A percentile compares a stretch with the other conserved stretches of the same genome.
Conservation (phyloP, 2,113 vertebrate genomes). For the Sinocyclocheilus maitianheensis region DNA sequence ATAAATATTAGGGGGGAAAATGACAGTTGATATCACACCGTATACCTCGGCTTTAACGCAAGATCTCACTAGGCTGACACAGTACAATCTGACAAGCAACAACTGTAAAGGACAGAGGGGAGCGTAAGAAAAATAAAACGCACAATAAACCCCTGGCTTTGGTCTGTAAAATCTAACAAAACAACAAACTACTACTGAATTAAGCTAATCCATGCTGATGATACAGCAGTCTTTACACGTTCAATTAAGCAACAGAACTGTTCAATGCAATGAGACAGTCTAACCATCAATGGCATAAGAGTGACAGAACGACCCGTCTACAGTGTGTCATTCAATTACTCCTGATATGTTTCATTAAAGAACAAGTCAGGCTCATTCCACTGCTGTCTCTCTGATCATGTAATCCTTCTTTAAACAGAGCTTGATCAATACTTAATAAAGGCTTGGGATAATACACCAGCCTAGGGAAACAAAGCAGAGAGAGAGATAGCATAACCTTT, state of each 20-base stretch:
- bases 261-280: not conserved
- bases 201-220: slow-evolving; percentile 57
- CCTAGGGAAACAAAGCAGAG: slow-evolving; percentile 15
- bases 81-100: not conserved
- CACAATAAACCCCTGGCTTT: too few species aligned
- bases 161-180: not conserved
- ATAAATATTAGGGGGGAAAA: not conserved
- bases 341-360: slow-evolving; percentile 49
- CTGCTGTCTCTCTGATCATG: slow-evolving; percentile 35
- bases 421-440: slow-evolving; percentile 53
- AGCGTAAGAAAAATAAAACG: not conserved
- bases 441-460: slow-evolving; percentile 22
- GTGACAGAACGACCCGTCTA: not conserved
- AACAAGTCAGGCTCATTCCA: slow-evolving; percentile 28
- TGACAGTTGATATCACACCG: not conserved
- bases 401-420: slow-evolving; percentile 53
- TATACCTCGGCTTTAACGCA: not conserved
- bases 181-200: slow-evolving; percentile 42
- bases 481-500: not conserved
- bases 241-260: slow-evolving; percentile 7
- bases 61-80: not conserved
- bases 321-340: slow-evolving; percentile 10
- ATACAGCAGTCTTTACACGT: slow-evolving; percentile 15
- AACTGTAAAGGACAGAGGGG: not conserved
- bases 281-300: slow-evolving; percentile 13